Evolutionary conservation across 2,888 invertebrate species (phyloP), one percentile per base, ranked within the genome.

Genomic region (Thyatira batis): DNA sequence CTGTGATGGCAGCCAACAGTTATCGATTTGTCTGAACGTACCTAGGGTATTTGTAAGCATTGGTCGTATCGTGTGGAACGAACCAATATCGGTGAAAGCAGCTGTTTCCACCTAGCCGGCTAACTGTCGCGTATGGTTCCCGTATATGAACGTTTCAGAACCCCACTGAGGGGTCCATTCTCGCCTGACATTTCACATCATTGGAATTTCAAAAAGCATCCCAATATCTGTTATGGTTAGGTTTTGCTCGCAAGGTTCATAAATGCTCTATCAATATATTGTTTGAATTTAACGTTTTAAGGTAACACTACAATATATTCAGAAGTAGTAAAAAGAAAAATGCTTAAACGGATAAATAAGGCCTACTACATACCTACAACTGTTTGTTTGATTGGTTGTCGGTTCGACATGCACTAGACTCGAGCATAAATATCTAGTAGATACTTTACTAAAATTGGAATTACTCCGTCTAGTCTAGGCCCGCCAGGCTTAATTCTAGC

Each of bases 41-140:
- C 23, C 23, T 63, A 67, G 67, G 67, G 72, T 76, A 78, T 82
- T 82, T 82, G 84, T 83, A 84, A 78, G 79, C 85, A 79, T 78
- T 74, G 80, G 75, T 71, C 76, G 82, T 78, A 70, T 71, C 70
- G 71, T 66, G 66, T 65, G 64, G 69, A 76, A 73, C 65, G 70
- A 69, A 75, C 63, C 76, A 82, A 83, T 82, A 80, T 78, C 70
- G 75, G 69, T 65, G 62, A 76, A 78, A 77, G 75, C 82, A 80
- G 80, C 77, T 84, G 82, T 77, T 76, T 63, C 70, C 70, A 63
- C 71, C 61, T 76, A 73, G 77, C 73, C 63, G 72, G 61, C 70
- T 73, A 71, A 78, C 77, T 76, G 72, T 71, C 73, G 73, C 69
- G 71, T 76, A 70, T 68, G 62, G 60, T 65, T 66, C 60, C 58